phyloP scores from a whole-genome alignment of 1,140 invertebrate genomes.

The Dreissena rostriformis region DNA sequence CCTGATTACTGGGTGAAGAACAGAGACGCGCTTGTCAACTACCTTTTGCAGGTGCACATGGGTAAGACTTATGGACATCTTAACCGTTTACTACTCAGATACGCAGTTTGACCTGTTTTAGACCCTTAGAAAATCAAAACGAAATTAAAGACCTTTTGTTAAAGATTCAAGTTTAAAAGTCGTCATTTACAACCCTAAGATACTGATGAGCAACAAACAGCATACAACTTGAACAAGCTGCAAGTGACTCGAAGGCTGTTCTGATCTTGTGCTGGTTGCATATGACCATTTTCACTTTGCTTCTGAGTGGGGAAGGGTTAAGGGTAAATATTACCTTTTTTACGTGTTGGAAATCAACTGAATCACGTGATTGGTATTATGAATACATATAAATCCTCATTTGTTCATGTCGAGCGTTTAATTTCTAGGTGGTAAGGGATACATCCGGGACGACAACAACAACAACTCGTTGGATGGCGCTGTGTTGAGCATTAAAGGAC shows the following conservation, averaged over 20 bases:
- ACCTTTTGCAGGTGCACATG: conserved; percentile 88
- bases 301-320: too few relatives aligned
- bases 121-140: too few relatives aligned
- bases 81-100: conserved; percentile 14
- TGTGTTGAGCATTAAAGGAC: conserved; percentile 10
- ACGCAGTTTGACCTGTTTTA: conserved; percentile 55
- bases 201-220: too few relatives aligned
- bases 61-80: conserved; percentile 55
- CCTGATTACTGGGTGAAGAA: conserved; percentile 97
- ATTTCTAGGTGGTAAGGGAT: conserved; percentile 45
- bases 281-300: too few relatives aligned
- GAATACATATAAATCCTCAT: background rate
- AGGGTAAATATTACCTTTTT: background rate
- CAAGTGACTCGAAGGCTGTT: too few relatives aligned
- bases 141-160: too few relatives aligned
- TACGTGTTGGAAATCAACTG: too few relatives aligned
- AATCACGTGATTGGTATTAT: too few relatives aligned
- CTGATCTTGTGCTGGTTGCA: too few relatives aligned
- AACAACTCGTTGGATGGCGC: conserved; percentile 22
- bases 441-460: conserved; percentile 13
- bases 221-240: too few relatives aligned
- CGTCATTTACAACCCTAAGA: too few relatives aligned
- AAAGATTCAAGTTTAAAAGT: too few relatives aligned
- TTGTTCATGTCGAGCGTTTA: conserved; percentile 9
- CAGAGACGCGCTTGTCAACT: conserved; percentile 86